Conservation (phyloP, 2,113 vertebrate species). For the Propithecus coquereli region DNA sequence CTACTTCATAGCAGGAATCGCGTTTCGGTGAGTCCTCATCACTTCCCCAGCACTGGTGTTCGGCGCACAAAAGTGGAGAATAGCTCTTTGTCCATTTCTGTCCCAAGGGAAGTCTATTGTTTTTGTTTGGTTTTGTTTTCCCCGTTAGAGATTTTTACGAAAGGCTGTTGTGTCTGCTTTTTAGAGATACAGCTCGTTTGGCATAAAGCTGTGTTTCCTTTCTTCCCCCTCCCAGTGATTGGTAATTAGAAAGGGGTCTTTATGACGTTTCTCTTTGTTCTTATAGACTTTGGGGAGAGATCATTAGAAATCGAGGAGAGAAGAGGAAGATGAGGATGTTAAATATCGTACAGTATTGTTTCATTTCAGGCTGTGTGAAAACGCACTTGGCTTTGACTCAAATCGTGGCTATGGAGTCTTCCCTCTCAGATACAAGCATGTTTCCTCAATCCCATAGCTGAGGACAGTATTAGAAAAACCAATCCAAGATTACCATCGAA, state of each 20-base stretch:
- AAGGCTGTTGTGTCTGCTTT: too few relatives aligned
- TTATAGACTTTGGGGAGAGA: background rate
- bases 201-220: too few relatives aligned
- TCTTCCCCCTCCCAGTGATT: background rate
- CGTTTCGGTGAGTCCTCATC: constrained; percentile 85
- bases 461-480: background rate
- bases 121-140: background rate
- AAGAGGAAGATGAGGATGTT: background rate
- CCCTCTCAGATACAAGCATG: background rate
- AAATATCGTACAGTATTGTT: fast-evolving
- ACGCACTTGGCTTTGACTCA: background rate
- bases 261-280: background rate
- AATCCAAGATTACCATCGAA: background rate
- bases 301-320: background rate
- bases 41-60: fast-evolving
- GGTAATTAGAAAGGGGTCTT: background rate
- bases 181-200: too few relatives aligned
- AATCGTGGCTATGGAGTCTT: background rate
- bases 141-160: fast-evolving
- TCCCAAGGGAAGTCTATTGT: background rate
- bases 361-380: fast-evolving
- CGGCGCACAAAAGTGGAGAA: background rate
- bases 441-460: background rate
- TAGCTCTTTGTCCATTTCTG: background rate
- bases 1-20: constrained; percentile 91